Evolutionary conservation across 2,888 invertebrate genomes (phyloP).

Genomic region (Acronicta aceris): DNA sequence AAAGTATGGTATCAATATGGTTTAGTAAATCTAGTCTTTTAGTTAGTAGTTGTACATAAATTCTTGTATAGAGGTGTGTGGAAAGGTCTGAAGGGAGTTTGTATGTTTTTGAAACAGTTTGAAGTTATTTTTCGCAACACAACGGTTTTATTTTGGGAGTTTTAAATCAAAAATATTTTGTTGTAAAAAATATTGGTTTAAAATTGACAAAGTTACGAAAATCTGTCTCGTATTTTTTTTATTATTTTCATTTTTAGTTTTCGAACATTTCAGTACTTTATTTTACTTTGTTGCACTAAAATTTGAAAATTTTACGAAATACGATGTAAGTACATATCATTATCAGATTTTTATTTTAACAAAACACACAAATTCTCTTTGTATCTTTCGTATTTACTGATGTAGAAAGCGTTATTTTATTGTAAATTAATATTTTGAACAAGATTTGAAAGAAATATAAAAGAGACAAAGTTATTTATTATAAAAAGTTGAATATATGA

Average conservation of each 20-base stretch:
- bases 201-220: constrained; percentile 4
- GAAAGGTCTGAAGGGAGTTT: constrained; percentile 43
- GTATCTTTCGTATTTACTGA: constrained; percentile 56
- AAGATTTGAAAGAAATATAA: constrained; percentile 50
- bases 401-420: constrained; percentile 48
- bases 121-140: background rate
- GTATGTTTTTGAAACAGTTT: constrained; percentile 48
- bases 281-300: constrained; percentile 41
- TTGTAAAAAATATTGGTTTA: constrained; percentile 14
- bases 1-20: constrained; percentile 88
- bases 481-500: constrained; percentile 18
- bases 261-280: constrained; percentile 33
- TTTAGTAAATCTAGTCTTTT: constrained; percentile 83
- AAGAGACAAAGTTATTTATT: constrained; percentile 31
- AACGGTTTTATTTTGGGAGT: constrained; percentile 1
- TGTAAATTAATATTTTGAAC: constrained; percentile 58
- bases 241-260: constrained; percentile 52
- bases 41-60: constrained; percentile 63
- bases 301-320: constrained; percentile 61
- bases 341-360: constrained; percentile 42
- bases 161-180: constrained; percentile 23
- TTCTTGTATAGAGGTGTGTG: constrained; percentile 61
- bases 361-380: constrained; percentile 64
- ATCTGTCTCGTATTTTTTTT: constrained; percentile 54
- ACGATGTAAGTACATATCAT: constrained; percentile 75